phyloP scores from a whole-genome alignment of 2,888 invertebrate species.

The Hypselothyrea guttata region DNA sequence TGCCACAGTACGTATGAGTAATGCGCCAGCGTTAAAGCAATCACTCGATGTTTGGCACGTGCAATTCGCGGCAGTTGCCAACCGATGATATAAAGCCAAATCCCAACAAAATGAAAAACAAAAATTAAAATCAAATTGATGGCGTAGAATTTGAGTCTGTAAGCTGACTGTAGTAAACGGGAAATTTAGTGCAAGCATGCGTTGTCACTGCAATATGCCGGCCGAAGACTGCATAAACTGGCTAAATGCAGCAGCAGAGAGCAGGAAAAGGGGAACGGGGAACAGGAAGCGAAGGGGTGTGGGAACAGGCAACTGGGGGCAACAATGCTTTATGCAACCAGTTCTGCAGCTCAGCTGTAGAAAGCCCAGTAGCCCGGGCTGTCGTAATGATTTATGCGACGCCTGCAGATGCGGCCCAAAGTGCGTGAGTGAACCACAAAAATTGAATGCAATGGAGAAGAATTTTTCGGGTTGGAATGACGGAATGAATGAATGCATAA shows the following conservation, averaged over 20 bases:
- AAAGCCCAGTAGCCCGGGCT: conserved; percentile 67
- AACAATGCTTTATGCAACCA: conserved; percentile 16
- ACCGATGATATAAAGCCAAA: conserved; percentile 31
- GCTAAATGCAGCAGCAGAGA: not conserved
- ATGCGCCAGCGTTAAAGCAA: conserved; percentile 17
- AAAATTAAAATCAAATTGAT: not conserved
- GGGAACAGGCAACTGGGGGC: too few relatives aligned
- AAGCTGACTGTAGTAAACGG: too few relatives aligned
- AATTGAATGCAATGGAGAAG: conserved; percentile 1
- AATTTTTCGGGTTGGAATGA: conserved; percentile 1
- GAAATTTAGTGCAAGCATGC: too few relatives aligned
- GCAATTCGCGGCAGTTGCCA: conserved; percentile 19
- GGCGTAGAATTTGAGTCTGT: too few relatives aligned
- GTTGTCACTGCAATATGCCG: too few relatives aligned
- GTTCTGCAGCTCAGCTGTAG: conserved; percentile 25
- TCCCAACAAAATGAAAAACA: conserved; percentile 13
- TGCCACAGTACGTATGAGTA: conserved; percentile 35
- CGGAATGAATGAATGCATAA: conserved; percentile 35
- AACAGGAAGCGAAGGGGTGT: not conserved
- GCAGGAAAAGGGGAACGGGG: too few relatives aligned
- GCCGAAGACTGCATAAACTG: too few relatives aligned
- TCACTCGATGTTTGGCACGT: conserved; percentile 22
- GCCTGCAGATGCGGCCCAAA: conserved; percentile 26
- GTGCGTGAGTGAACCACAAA: conserved; percentile 26
- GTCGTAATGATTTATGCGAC: conserved; percentile 65